A percentile compares a stretch with the other conserved stretches of the same genome.
phyloP scores from a whole-genome alignment of 2,113 vertebrate species.

The Ivindomyrus marchei region DNA sequence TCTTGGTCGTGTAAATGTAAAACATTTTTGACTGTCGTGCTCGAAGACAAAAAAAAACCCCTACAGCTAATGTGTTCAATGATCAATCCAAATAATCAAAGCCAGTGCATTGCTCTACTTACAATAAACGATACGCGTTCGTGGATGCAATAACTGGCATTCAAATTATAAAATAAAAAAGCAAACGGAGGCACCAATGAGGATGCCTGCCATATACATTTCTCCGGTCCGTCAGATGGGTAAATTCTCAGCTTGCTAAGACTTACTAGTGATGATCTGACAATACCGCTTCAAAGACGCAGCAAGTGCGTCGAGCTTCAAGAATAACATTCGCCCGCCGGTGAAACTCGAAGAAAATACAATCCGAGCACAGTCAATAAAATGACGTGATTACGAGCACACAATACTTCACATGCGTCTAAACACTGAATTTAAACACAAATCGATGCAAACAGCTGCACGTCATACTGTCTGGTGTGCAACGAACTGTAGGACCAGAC shows the following conservation, averaged over 20 bases:
- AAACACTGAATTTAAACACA: conserved; percentile 15
- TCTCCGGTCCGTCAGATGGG: conserved; percentile 3
- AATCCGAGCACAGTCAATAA: not conserved
- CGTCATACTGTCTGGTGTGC: conserved; percentile 52
- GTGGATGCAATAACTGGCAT: not conserved
- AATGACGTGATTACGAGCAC: not conserved
- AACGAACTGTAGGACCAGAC: conserved; percentile 46
- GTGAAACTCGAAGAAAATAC: conserved; percentile 6
- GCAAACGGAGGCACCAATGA: not conserved
- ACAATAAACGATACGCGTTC: not conserved
- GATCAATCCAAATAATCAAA: not conserved
- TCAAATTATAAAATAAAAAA: conserved; percentile 1
- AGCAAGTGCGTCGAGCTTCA: conserved; percentile 22
- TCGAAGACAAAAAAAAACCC: not conserved
- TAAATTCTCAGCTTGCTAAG: conserved; percentile 5
- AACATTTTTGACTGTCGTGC: not conserved
- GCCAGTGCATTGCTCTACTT: not conserved
- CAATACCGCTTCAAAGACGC: conserved; percentile 14
- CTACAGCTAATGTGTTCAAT: not conserved
- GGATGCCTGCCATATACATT: not conserved
- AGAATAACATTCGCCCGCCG: not conserved
- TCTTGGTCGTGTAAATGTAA: not conserved
- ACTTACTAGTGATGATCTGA: conserved; percentile 12
- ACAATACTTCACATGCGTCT: not conserved
- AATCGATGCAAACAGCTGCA: conserved; percentile 32